These are phyloP conservation scores for Macheiramphus alcinus DNA, from an alignment of 2,113 vertebrate genomes.

Conservation along the genomic window DNA sequence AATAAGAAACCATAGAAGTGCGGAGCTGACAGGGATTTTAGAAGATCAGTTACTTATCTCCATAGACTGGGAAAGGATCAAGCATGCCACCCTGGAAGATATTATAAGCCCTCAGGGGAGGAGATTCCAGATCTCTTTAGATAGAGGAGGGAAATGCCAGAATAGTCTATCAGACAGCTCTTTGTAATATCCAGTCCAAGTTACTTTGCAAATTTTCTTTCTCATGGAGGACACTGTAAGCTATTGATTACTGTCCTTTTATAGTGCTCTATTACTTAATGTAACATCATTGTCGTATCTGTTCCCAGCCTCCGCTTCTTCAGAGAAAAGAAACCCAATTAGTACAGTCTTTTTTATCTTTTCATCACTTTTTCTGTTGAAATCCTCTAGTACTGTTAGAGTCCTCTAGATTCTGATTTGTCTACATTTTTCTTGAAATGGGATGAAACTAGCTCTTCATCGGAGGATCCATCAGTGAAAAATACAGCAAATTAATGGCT, in stretches of 20 bases:
- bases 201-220: not conserved
- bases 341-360: not conserved
- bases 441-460: not conserved
- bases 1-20: conserved; percentile 1
- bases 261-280: not conserved
- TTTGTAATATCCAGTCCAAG: not conserved
- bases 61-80: not conserved
- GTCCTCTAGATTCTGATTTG: not conserved
- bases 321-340: not conserved
- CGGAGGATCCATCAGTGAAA: not conserved
- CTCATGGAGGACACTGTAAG: not conserved
- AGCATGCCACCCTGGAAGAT: conserved; percentile 38
- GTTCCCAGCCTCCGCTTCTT: not conserved
- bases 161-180: not conserved
- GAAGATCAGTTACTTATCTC: not conserved
- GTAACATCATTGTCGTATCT: not conserved
- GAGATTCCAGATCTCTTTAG: conserved; percentile 5
- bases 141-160: not conserved
- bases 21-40: not conserved
- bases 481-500: not conserved
- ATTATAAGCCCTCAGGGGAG: not conserved
- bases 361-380: not conserved
- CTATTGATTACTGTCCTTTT: not conserved
- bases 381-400: not conserved
- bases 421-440: not conserved